Percentiles rank a stretch among this genome's conserved stretches.
phyloP scores from a whole-genome alignment of 1,140 invertebrate species.

The Spodoptera litura region DNA sequence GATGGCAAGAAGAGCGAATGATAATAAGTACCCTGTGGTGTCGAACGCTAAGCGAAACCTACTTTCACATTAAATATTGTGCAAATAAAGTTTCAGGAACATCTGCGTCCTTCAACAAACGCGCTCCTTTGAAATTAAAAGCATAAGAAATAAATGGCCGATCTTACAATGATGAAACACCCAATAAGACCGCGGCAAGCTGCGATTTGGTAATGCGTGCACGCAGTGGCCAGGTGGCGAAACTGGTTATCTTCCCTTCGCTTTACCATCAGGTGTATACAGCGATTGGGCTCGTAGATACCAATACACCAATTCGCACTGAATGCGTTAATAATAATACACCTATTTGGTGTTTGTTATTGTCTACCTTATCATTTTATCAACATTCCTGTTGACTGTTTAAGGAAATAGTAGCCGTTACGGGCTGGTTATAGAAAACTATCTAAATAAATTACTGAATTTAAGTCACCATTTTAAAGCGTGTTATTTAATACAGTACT shows the following conservation, averaged over 20 bases:
- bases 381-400: no score
- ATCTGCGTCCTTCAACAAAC: constrained; percentile 36
- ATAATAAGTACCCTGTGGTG: constrained; percentile 52
- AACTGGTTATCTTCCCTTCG: constrained; percentile 68
- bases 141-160: constrained; percentile 37
- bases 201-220: constrained; percentile 52
- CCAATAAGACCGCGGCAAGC: constrained; percentile 34
- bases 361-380: background rate
- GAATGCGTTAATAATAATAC: constrained; percentile 6
- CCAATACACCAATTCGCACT: background rate
- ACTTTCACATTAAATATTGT: constrained; percentile 54
- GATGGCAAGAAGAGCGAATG: constrained; percentile 47
- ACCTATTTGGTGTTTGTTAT: background rate
- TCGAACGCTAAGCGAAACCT: constrained; percentile 52
- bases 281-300: constrained; percentile 56
- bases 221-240: constrained; percentile 64
- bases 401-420: no score
- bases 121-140: constrained; percentile 38
- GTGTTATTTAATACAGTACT: constrained; percentile 20
- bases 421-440: background rate
- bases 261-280: constrained; percentile 65
- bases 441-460: constrained; percentile 3
- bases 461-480: constrained; percentile 49
- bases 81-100: constrained; percentile 44
- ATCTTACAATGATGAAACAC: constrained; percentile 46